Percentiles rank a stretch among this genome's conserved stretches.
These are phyloP conservation scores for Andrena marginata DNA, from an alignment of 2,888 invertebrate species.

Conservation along the genomic window DNA sequence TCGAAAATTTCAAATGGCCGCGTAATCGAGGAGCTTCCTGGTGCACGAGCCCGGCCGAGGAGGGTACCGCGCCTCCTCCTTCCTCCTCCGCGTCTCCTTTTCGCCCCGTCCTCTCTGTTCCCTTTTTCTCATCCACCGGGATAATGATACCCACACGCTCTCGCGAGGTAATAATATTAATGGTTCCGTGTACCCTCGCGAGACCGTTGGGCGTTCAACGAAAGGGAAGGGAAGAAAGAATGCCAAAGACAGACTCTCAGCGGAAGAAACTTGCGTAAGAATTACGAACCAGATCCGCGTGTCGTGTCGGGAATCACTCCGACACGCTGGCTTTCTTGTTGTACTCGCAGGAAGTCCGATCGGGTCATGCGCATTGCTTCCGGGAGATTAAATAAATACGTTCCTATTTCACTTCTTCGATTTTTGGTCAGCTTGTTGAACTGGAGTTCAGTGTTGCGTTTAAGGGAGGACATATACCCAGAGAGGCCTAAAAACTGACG, in stretches of 20 bases:
- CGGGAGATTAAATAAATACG: too few species aligned
- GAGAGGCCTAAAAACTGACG: too few species aligned
- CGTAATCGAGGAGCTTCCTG: conserved; percentile 65
- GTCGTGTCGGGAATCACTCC: too few species aligned
- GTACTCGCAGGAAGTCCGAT: too few species aligned
- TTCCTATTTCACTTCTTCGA: too few species aligned
- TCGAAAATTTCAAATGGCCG: conserved; percentile 65
- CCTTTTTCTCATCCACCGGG: conserved; percentile 50
- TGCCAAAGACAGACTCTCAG: neutral
- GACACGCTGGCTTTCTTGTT: too few species aligned
- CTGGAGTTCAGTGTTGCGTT: too few species aligned
- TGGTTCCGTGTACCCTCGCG: conserved; percentile 57
- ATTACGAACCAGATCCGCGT: too few species aligned
- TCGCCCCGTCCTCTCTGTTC: conserved; percentile 23
- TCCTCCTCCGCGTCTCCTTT: conserved; percentile 11
- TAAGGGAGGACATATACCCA: too few species aligned
- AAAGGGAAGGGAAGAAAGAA: neutral
- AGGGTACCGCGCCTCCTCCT: conserved; percentile 31
- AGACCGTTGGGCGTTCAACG: conserved; percentile 28
- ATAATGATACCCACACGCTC: conserved; percentile 69
- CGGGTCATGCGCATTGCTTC: too few species aligned
- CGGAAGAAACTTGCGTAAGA: too few species aligned
- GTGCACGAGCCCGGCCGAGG: conserved; percentile 32
- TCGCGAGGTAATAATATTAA: conserved; percentile 71
- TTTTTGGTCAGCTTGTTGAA: too few species aligned